A percentile compares a stretch with the other conserved stretches of the same genome.
Evolutionary conservation across 2,888 invertebrate species (phyloP).

Genomic region (Scotopteryx bipunctaria): DNA sequence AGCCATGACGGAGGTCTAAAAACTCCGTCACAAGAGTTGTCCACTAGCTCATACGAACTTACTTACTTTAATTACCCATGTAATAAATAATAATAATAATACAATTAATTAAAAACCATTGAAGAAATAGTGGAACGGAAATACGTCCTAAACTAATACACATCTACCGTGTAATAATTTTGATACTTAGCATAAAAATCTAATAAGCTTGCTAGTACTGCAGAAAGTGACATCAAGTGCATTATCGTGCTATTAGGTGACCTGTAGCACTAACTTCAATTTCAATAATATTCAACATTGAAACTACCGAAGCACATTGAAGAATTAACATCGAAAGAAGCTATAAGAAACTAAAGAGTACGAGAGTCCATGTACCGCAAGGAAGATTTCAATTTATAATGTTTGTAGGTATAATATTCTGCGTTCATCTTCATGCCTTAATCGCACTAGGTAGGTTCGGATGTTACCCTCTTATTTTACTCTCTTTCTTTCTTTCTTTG

Average conservation of each 20-base stretch:
- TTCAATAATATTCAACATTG: neutral
- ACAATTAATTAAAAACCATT: too few relatives aligned
- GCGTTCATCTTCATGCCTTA: too few relatives aligned
- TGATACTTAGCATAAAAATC: neutral
- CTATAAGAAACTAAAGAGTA: neutral
- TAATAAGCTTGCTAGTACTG: neutral
- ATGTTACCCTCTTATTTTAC: too few relatives aligned
- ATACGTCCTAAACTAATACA: too few relatives aligned
- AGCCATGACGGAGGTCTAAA: too few relatives aligned
- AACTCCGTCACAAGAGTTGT: too few relatives aligned
- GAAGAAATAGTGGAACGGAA: neutral
- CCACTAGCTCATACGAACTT: too few relatives aligned
- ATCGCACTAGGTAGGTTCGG: too few relatives aligned
- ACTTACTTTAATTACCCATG: too few relatives aligned
- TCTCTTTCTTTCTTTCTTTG: too few relatives aligned
- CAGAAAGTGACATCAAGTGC: neutral
- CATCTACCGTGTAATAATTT: neutral
- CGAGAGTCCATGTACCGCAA: neutral
- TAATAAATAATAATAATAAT: too few relatives aligned
- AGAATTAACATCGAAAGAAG: constrained; percentile 4
- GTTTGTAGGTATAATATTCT: too few relatives aligned
- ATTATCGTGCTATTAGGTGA: neutral
- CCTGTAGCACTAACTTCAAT: neutral
- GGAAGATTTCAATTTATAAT: neutral
- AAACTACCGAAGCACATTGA: constrained; percentile 4